Base-by-base conservation (phyloP, 2,113 vertebrate genomes). In the Neofelis nebulosa region DNA sequence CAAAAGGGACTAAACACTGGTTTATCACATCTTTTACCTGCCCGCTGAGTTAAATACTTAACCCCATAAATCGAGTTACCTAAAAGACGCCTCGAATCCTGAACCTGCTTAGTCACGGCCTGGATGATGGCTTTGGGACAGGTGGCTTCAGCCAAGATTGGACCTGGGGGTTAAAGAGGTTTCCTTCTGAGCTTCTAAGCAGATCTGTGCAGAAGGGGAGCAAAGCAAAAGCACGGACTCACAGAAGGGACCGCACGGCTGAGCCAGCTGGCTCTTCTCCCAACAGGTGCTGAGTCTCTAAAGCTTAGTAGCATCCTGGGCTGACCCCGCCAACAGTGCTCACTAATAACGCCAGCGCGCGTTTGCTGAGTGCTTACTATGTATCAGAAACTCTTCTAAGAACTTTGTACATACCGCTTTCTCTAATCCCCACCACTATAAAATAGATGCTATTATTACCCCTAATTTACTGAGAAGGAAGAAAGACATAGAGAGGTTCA, bases 181-280 rank as follows among this genome's bases (percentile, higher is more conserved):
- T 57, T 96, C 92, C 68, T 69, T 69, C 83, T 25, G 45, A 92
- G 93, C 31, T 57, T 95, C 71, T 94, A 57, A 69, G 88, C 90
- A 97, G 86, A 82, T 96, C 55, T 69, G 36, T 68, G 55, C 15
- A 96, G 83, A 83, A 12, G 41, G 27, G 83, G 84, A 80, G 90
- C 25, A 48, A 96, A 38, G 71, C 1, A 3, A 89, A 95, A 95
- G 92, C 76, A 74, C 21, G 0, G 6, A 19, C 63, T 84, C 50
- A 1, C 13, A 16, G 79, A 69, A 15, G 90, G 65, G 93, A 65
- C 27, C 55, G 66, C 33, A 63, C 66, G 29, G 81, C 88, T 57
- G 52, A 94, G 84, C 88, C 97, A 97, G 95, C 92, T 97, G 94
- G 96, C 94, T 68, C 81, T 87, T 41, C 33, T 66, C 92, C 65